These are phyloP conservation scores for Tuta absoluta DNA, from an alignment of 2,888 invertebrate genomes.

Conservation along the genomic window DNA sequence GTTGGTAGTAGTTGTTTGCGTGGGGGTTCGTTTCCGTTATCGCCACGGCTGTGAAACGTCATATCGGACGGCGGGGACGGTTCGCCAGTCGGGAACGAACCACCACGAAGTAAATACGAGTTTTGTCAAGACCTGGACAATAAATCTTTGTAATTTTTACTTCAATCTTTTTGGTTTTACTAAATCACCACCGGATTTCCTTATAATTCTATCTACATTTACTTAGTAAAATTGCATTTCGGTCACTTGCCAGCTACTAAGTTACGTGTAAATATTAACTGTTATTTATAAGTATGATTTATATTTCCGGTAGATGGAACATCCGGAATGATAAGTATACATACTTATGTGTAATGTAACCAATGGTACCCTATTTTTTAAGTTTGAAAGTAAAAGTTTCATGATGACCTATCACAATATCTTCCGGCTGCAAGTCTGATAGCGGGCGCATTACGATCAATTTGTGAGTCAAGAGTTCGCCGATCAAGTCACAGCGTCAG, in stretches of 20 bases:
- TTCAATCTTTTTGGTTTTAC: too few species aligned
- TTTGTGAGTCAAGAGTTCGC: conserved; percentile 28
- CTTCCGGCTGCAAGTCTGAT: conserved; percentile 15
- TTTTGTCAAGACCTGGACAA: too few species aligned
- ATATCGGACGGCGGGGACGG: too few species aligned
- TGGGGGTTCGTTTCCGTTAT: too few species aligned
- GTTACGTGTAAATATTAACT: background rate
- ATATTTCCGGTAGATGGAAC: background rate
- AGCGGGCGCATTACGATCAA: conserved; percentile 14
- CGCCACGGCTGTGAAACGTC: too few species aligned
- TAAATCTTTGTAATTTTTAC: too few species aligned
- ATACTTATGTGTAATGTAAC: background rate
- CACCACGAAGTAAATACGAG: too few species aligned
- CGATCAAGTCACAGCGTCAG: conserved; percentile 19
- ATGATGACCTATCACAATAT: conserved; percentile 9
- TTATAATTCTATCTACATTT: too few species aligned
- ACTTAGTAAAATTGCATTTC: background rate
- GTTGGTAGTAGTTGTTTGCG: too few species aligned
- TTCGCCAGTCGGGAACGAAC: too few species aligned
- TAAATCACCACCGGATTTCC: too few species aligned
- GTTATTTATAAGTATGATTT: background rate
- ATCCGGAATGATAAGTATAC: background rate
- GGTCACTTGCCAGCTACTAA: background rate
- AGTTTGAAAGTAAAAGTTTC: background rate
- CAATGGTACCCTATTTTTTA: background rate